phyloP scores from a whole-genome alignment of 1,140 invertebrate species.

The Drosophila jambulina region DNA sequence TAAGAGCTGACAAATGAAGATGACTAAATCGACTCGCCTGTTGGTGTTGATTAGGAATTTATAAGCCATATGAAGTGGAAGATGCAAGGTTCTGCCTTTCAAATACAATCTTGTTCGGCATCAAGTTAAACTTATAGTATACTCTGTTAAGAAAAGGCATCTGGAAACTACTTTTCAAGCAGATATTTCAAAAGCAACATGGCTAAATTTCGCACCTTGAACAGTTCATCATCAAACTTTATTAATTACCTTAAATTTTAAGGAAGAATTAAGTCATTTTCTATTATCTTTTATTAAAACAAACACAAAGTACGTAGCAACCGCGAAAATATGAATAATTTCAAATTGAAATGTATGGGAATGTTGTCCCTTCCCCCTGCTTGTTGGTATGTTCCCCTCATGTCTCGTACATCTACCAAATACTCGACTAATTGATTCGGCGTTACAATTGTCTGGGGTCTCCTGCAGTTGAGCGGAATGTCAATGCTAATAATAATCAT shows the following conservation, averaged over 20 bases:
- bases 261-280: neutral
- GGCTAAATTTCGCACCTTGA: too few relatives aligned
- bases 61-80: too few relatives aligned
- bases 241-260: neutral
- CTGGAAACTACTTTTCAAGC: too few relatives aligned
- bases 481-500: constrained; percentile 80
- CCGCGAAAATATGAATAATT: constrained; percentile 44
- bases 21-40: neutral
- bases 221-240: too few relatives aligned
- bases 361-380: constrained; percentile 3
- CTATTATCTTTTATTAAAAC: neutral
- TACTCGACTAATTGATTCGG: constrained; percentile 76
- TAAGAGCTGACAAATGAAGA: neutral
- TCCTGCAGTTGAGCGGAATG: constrained; percentile 63
- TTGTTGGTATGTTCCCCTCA: constrained; percentile 14
- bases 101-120: too few relatives aligned
- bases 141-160: too few relatives aligned
- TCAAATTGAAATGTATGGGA: constrained; percentile 36
- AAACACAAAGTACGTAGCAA: neutral
- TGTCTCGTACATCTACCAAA: constrained; percentile 32
- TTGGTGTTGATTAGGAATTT: too few relatives aligned
- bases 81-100: too few relatives aligned
- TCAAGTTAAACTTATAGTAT: too few relatives aligned
- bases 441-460: constrained; percentile 76
- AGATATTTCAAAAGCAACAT: too few relatives aligned